A percentile compares a stretch with the other conserved stretches of the same genome.
Conservation (phyloP, 2,113 vertebrate genomes). For the Lophochroa leadbeateri region DNA sequence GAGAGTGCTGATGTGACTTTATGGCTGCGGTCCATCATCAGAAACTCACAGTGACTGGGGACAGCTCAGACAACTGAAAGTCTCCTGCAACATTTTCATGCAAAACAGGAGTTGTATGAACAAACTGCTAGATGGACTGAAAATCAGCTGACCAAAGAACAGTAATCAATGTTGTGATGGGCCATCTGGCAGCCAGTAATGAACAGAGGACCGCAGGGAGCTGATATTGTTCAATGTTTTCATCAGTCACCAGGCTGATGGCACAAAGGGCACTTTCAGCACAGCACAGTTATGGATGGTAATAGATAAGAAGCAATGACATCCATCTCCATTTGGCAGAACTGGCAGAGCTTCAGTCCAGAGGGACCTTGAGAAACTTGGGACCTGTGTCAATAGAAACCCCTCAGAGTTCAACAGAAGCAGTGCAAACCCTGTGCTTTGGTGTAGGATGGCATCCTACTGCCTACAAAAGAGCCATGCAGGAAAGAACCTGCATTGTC, state of each 20-base stretch:
- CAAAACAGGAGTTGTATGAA: background rate
- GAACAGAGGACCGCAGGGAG: background rate
- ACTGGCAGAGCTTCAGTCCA: background rate
- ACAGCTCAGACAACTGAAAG: background rate
- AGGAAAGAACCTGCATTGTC: background rate
- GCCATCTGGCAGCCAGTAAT: conserved; percentile 37
- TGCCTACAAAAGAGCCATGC: background rate
- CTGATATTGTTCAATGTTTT: conserved; percentile 14
- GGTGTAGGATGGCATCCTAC: background rate
- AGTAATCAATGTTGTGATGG: background rate
- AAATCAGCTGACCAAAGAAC: conserved; percentile 11
- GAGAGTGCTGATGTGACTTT: background rate
- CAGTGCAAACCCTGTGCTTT: background rate
- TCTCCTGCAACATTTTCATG: background rate
- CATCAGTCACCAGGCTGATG: background rate
- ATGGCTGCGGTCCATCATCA: background rate
- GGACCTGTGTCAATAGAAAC: background rate
- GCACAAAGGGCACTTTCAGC: conserved; percentile 11
- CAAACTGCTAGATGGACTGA: background rate
- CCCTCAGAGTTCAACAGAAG: background rate
- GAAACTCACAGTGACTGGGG: background rate
- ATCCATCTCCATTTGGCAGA: background rate
- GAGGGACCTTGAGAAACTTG: background rate
- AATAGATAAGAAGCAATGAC: background rate
- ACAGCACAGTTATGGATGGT: background rate